phyloP scores from a whole-genome alignment of 35 echinoderm and acorn worm genomes.

The Lytechinus pictus region DNA sequence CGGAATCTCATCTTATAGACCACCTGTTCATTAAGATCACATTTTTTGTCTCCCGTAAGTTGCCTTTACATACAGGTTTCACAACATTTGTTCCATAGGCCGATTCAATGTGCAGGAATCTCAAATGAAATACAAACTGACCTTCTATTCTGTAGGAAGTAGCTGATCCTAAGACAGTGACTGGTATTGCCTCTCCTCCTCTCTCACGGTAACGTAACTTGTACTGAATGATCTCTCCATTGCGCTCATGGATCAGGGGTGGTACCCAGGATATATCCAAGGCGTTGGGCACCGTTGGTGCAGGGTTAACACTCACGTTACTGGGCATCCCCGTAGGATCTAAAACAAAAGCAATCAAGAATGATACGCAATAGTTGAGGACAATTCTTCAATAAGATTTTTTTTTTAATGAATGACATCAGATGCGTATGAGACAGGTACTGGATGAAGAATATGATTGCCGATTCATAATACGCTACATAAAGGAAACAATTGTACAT shows the following conservation, averaged over 20 bases:
- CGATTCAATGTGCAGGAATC: too few species aligned
- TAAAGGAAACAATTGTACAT: background rate
- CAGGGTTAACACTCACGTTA: constrained; percentile 31
- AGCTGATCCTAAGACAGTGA: background rate
- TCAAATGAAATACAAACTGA: too few species aligned
- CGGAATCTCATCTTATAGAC: too few species aligned
- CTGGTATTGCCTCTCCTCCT: background rate
- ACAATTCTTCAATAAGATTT: background rate
- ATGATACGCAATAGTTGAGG: background rate
- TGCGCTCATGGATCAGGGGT: constrained; percentile 21
- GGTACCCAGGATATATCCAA: constrained; percentile 34
- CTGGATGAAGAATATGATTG: background rate
- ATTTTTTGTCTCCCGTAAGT: too few species aligned
- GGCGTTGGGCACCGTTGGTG: constrained; percentile 8
- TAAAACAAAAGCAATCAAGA: background rate
- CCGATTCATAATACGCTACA: background rate
- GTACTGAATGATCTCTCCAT: constrained; percentile 36
- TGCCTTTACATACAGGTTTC: too few species aligned
- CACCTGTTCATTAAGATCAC: too few species aligned
- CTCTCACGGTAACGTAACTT: constrained; percentile 33
- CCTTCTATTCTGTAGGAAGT: constrained; percentile 42
- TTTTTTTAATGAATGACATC: background rate
- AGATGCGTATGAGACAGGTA: background rate
- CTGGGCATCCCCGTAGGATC: background rate
- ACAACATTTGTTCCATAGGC: too few species aligned